phyloP scores from a whole-genome alignment of 2,888 invertebrate species.

The Conchocele bisecta region DNA sequence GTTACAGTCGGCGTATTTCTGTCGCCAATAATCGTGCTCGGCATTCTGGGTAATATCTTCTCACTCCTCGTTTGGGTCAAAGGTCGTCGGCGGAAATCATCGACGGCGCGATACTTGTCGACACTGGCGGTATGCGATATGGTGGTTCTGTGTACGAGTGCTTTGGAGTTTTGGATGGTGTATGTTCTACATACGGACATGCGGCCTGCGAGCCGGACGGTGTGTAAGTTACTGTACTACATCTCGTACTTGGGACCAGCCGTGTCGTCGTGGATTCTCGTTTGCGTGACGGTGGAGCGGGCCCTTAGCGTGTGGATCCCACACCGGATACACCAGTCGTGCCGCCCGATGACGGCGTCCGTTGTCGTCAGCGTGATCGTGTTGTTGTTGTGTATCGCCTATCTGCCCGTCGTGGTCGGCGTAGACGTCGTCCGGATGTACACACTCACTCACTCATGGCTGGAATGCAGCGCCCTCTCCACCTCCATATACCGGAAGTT shows the following conservation, averaged over 20 bases:
- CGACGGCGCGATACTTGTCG: constrained; percentile 50
- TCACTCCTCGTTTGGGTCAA: constrained; percentile 53
- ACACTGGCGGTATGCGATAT: constrained; percentile 54
- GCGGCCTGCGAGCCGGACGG: constrained; percentile 9
- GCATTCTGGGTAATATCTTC: constrained; percentile 49
- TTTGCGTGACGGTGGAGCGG: constrained; percentile 54
- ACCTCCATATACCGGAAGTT: constrained; percentile 26
- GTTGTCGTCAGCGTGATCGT: constrained; percentile 15
- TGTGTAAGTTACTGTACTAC: constrained; percentile 46
- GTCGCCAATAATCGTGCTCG: constrained; percentile 48
- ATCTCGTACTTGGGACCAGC: constrained; percentile 40
- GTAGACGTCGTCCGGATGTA: constrained; percentile 25
- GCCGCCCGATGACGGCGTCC: constrained; percentile 38
- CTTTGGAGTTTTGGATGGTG: constrained; percentile 50
- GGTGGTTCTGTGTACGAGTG: constrained; percentile 43
- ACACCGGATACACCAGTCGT: constrained; percentile 46
- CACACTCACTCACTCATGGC: constrained; percentile 10
- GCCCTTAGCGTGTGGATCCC: constrained; percentile 57
- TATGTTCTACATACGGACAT: constrained; percentile 42
- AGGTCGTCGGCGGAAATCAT: constrained; percentile 52
- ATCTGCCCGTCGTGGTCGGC: constrained; percentile 39
- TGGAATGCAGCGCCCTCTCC: constrained; percentile 37
- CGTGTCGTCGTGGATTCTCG: constrained; percentile 58
- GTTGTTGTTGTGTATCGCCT: constrained; percentile 20
- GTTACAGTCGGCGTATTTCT: constrained; percentile 18